Conservation (phyloP, 2,888 invertebrate species). For the Abscondita cerata region DNA sequence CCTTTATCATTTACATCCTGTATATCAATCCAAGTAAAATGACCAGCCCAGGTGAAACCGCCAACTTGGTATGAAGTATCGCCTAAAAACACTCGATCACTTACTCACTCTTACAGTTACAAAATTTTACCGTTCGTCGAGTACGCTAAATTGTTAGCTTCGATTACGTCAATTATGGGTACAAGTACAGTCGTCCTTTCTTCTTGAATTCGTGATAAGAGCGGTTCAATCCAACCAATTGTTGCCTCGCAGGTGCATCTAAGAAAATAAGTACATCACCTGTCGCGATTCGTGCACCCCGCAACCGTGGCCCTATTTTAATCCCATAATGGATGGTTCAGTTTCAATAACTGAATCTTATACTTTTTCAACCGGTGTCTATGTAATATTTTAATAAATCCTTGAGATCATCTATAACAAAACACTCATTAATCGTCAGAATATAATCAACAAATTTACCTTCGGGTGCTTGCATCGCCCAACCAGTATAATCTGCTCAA, state of each 20-base stretch:
- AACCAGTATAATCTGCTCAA: conserved; percentile 93
- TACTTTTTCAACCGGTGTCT: conserved; percentile 71
- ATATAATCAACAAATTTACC: no score
- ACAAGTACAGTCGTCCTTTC: conserved; percentile 51
- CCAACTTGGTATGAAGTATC: conserved; percentile 70
- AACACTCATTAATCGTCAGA: no score
- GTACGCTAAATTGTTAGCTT: conserved; percentile 80
- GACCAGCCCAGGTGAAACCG: conserved; percentile 87
- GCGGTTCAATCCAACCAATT: conserved; percentile 85
- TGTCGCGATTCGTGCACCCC: conserved; percentile 82
- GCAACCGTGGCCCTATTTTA: conserved; percentile 89
- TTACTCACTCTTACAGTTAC: no score
- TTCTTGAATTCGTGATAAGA: conserved; percentile 86
- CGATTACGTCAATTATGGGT: conserved; percentile 89
- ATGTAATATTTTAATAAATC: conserved; percentile 83
- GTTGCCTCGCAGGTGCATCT: conserved; percentile 90
- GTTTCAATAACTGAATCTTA: conserved; percentile 75
- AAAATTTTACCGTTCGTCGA: conserved; percentile 62
- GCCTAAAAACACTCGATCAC: no score
- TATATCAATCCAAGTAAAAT: conserved; percentile 93
- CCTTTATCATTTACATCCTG: conserved; percentile 69
- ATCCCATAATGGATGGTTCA: conserved; percentile 78
- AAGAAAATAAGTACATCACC: conserved; percentile 86
- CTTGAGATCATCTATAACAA: conserved; percentile 72
- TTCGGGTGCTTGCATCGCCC: conserved; percentile 90